Base-by-base conservation (phyloP, 2,797 vertebrate genomes). In the Steatocranus sp. region DNA sequence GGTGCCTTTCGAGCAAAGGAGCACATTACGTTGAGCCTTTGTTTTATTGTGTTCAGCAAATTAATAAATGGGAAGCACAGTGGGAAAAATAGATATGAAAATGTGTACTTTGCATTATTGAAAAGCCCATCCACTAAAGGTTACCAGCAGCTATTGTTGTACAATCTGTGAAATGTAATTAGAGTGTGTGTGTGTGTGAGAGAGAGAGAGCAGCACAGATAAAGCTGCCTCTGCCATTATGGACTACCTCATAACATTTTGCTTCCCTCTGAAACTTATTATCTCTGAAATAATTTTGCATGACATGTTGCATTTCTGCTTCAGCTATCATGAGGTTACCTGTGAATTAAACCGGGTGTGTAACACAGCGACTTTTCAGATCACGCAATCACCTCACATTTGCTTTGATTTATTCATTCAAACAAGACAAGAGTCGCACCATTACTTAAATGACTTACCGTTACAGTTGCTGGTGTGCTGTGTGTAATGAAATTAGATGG, bases 11-110 rank as follows among this genome's bases (percentile, higher is more conserved):
- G 92, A 95, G 95, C 93, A 95, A 94, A 95, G 93, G 87, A 96
- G 94, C 94, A 89, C 94, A 96, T 96, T 95, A 96, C 90, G 79
- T 91, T 23, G 86, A 90, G 88, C 93, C 95, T 96, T 97, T 96
- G 96, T 96, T 96, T 96, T 96, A 97, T 97, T 97, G 95, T 96
- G 95, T 96, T 96, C 95, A 92, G 95, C 95, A 96, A 97, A 97
- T 97, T 96, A 97, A 97, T 96, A 96, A 97, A 96, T 96, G 95
- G 94, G 93, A 85, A 90, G 94, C 94, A 93, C 93, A 93, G 94
- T 91, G 92, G 94, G 91, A 94, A 93, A 95, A 95, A 95, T 94
- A 94, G 96, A 97, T 96, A 96, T 95, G 96, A 96, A 96, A 96
- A 96, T 96, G 95, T 96, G 95, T 96, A 96, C 95, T 96, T 96